Percentiles rank a stretch among this genome's conserved stretches.
These are phyloP conservation scores for Lates calcarifer DNA, from an alignment of 2,113 vertebrate genomes.

Conservation along the genomic window DNA sequence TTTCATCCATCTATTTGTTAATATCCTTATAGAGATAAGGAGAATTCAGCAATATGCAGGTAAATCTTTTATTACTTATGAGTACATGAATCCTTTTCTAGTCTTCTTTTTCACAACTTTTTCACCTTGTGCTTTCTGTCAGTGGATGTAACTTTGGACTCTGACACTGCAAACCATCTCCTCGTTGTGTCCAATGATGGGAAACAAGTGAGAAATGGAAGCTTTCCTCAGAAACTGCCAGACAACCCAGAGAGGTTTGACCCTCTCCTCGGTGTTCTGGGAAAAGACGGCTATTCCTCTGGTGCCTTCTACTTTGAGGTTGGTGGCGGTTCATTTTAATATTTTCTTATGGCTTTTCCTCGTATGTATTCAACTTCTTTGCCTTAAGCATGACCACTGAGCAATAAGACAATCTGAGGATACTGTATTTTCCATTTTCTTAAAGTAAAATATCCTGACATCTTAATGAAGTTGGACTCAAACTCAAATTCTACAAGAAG, in stretches of 20 bases:
- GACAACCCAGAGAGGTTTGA: conserved; percentile 23
- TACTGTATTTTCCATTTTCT: too few species aligned
- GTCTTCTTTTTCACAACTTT: too few species aligned
- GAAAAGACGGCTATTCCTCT: conserved; percentile 20
- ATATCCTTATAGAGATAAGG: conserved; percentile 5
- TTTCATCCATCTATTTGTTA: too few species aligned
- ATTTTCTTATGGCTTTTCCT: background rate
- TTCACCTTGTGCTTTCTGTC: too few species aligned
- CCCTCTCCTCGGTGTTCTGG: conserved; percentile 9
- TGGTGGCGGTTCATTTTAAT: background rate
- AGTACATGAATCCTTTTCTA: background rate
- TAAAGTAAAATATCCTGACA: too few species aligned
- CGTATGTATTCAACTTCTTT: background rate
- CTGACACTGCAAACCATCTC: background rate
- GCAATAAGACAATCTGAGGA: too few species aligned
- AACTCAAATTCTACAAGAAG: too few species aligned
- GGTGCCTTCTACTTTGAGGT: conserved; percentile 34
- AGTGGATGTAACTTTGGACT: conserved; percentile 27
- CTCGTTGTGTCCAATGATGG: conserved; percentile 15
- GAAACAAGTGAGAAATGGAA: background rate
- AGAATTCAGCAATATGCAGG: conserved; percentile 25
- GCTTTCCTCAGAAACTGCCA: background rate
- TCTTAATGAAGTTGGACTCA: too few species aligned
- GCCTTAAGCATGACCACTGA: too few species aligned
- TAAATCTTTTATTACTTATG: background rate